A percentile compares a stretch with the other conserved stretches of the same genome.
Conservation (phyloP, 2,113 vertebrate species). For the Thunnus maccoyii region DNA sequence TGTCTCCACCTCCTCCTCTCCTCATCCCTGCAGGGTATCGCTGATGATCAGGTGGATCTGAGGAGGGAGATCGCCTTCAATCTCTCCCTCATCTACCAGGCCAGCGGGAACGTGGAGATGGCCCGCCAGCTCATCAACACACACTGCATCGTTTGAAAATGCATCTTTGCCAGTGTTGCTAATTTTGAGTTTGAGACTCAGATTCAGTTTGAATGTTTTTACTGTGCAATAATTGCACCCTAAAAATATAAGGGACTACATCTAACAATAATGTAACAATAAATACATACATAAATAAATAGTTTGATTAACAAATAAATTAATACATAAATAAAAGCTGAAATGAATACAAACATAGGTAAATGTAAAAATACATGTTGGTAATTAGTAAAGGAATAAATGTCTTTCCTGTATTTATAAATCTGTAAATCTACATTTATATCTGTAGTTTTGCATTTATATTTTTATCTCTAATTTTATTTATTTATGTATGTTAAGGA, state of each 20-base stretch:
- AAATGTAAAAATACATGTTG: too few species aligned
- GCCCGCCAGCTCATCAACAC: conserved; percentile 88
- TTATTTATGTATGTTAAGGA: background rate
- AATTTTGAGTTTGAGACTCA: background rate
- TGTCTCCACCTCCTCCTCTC: background rate
- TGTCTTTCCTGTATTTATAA: too few species aligned
- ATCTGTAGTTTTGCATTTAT: too few species aligned
- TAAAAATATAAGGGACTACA: conserved; percentile 1
- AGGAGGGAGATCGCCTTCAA: conserved; percentile 95
- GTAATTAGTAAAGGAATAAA: too few species aligned
- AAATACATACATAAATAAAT: too few species aligned
- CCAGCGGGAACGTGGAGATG: conserved; percentile 91
- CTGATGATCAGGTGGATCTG: conserved; percentile 93
- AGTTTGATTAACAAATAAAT: too few species aligned
- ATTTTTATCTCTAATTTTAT: background rate
- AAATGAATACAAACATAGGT: background rate
- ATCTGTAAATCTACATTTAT: too few species aligned
- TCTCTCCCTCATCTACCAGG: conserved; percentile 94
- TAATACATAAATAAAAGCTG: background rate
- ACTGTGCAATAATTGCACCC: background rate
- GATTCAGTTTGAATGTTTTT: background rate
- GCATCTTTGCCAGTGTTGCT: background rate
- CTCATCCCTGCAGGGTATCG: conserved; percentile 88
- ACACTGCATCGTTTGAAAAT: conserved; percentile 85
- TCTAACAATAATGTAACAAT: too few species aligned